Conservation (phyloP, 1,140 invertebrate genomes). For the Potamilus streckersoni region DNA sequence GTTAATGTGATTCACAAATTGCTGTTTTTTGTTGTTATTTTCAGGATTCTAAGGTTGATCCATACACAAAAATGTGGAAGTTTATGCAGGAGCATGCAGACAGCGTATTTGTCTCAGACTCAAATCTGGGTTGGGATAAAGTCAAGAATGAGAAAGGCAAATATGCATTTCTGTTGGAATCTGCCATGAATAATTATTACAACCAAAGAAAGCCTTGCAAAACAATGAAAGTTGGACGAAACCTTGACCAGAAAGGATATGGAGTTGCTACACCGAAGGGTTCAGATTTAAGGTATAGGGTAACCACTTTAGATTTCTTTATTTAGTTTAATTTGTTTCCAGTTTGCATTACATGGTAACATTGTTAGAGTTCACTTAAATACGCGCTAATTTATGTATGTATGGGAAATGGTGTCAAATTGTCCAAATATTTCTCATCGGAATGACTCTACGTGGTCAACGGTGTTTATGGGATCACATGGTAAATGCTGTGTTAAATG, state of each 20-base stretch:
- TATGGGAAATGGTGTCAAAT: no score
- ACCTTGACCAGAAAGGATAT: constrained; percentile 94
- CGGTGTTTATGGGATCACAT: no score
- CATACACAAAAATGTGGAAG: constrained; percentile 55
- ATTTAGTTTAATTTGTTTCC: neutral
- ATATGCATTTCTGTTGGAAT: constrained; percentile 67
- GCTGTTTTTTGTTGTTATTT: neutral
- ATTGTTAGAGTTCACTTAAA: no score
- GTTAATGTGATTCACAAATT: neutral
- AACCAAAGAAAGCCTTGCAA: constrained; percentile 78
- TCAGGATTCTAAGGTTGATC: constrained; percentile 85
- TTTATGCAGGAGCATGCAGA: constrained; percentile 76
- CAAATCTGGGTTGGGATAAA: constrained; percentile 52
- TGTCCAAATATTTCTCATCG: no score
- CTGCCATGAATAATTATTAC: constrained; percentile 64
- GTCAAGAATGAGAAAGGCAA: constrained; percentile 73
- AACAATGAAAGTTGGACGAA: constrained; percentile 84
- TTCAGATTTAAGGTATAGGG: constrained; percentile 76
- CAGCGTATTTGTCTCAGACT: constrained; percentile 49
- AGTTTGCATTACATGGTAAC: no score
- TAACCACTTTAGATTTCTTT: neutral
- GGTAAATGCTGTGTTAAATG: no score
- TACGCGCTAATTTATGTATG: no score
- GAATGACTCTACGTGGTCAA: no score
- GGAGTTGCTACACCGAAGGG: constrained; percentile 91